phyloP scores from a whole-genome alignment of 2,797 vertebrate species.

The Microcaecilia unicolor region DNA sequence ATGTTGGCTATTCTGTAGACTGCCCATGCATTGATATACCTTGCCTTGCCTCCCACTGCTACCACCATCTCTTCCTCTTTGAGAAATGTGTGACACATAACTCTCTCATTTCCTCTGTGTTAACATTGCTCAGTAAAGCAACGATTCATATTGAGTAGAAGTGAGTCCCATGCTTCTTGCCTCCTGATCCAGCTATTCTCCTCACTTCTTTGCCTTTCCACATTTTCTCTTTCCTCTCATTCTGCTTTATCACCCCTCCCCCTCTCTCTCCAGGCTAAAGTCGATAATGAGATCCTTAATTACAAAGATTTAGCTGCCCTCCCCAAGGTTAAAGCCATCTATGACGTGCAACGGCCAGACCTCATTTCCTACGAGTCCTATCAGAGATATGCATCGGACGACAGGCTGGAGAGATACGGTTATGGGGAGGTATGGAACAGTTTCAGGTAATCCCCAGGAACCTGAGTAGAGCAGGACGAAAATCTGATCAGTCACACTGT shows the following conservation, averaged over 20 bases:
- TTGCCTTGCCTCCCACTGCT: too few species aligned
- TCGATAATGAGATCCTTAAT: slow-evolving; percentile 97
- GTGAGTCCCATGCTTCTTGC: slow-evolving; percentile 10
- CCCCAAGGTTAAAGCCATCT: slow-evolving; percentile 98
- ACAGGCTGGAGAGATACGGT: slow-evolving; percentile 87
- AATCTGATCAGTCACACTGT: too few species aligned
- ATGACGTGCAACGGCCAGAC: slow-evolving; percentile 92
- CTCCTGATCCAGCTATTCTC: too few species aligned
- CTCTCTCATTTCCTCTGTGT: too few species aligned
- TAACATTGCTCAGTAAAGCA: too few species aligned
- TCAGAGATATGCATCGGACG: slow-evolving; percentile 86
- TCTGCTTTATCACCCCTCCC: slow-evolving; percentile 19
- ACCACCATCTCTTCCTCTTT: too few species aligned
- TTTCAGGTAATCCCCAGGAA: too few species aligned
- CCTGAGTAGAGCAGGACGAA: too few species aligned
- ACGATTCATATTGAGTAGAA: too few species aligned
- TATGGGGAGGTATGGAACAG: slow-evolving; percentile 85
- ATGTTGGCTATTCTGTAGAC: too few species aligned
- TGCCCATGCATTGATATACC: too few species aligned
- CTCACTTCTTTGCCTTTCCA: slow-evolving; percentile 7
- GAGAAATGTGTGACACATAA: too few species aligned
- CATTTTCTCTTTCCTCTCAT: slow-evolving; percentile 22
- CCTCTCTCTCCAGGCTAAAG: slow-evolving; percentile 83
- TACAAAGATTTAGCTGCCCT: slow-evolving; percentile 98
- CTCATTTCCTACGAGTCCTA: slow-evolving; percentile 89